Conservation (phyloP, 2,888 invertebrate genomes). For the Agrotis segetum region DNA sequence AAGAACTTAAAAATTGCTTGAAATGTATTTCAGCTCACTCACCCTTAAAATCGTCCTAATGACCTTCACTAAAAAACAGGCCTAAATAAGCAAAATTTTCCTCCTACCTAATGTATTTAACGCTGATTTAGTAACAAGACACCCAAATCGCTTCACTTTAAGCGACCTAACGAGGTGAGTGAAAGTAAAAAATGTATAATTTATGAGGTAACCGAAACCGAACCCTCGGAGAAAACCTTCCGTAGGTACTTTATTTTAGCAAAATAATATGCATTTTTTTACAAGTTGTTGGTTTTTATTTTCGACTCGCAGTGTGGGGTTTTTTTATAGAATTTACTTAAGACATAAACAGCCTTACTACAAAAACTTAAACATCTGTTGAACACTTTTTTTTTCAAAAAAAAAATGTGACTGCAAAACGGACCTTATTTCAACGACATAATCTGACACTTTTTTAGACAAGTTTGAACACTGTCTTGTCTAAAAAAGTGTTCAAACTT, state of each 20-base stretch:
- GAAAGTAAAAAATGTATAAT: slow-evolving; percentile 58
- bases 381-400: too few relatives aligned
- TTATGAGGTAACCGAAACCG: slow-evolving; percentile 43
- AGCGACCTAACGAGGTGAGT: slow-evolving; percentile 51
- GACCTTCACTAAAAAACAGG: background rate
- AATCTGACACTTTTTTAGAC: too few relatives aligned
- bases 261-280: slow-evolving; percentile 33
- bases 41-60: background rate
- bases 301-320: slow-evolving; percentile 4
- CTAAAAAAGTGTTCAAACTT: too few relatives aligned
- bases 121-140: slow-evolving; percentile 41
- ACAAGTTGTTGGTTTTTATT: slow-evolving; percentile 31
- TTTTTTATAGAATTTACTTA: slow-evolving; percentile 23
- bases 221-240: slow-evolving; percentile 28
- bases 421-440: too few relatives aligned
- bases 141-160: slow-evolving; percentile 52
- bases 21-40: too few relatives aligned
- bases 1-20: too few relatives aligned
- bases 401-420: too few relatives aligned
- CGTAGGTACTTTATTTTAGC: slow-evolving; percentile 36
- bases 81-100: slow-evolving; percentile 3
- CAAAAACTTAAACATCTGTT: too few relatives aligned
- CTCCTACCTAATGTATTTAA: slow-evolving; percentile 16
- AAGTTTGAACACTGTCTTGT: too few relatives aligned
- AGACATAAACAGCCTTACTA: too few relatives aligned